Evolutionary conservation across 1,140 invertebrate genomes (phyloP), one percentile per base, ranked within the genome.

Genomic region (Ceratina australensis): DNA sequence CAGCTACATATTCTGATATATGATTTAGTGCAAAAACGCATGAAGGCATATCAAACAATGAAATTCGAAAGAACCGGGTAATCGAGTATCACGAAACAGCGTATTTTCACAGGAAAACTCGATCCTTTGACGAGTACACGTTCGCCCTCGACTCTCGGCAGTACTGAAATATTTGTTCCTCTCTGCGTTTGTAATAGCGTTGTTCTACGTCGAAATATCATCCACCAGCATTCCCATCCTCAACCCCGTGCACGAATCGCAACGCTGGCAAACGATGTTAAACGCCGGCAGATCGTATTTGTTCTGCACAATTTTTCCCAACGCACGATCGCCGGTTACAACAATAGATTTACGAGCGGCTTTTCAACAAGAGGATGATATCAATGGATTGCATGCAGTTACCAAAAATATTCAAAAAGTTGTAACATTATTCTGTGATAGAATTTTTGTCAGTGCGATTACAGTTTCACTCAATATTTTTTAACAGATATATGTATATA

Each of bases 41-140:
- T 7, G 52, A 2, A 54, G 10, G 33, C 52, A 54, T 0, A 18
- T n/a, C 52, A 10, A 2, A 3, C 50, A 18, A 16, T 60, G 15
- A 60, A 60, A 33, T 73, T 73, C 68, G 69, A 66, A 65, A 68
- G 64, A 78, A 42, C 10, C 33, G 65, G 65, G 57, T 79, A 73
- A 52, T 52, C 65, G 16, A 72, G 50, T 56, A 79, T 66, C 72
- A 54, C 59, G 67, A 66, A 78, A 67, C 74, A 26, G 18, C 54
- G 67, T 66, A 77, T 72, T 72, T 68, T 71, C 52, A n/a, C 54
- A 15, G 5, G 20, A 33, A 57, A 75, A 73, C 69, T 49, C 28
- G n/a, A 54, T 54, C 15, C 52, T 54, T 54, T 16, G 3, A 24
- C 28, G 13, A 67, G 68, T n/a, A 10, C 1, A 10, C 49, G 20